Percentiles rank a stretch among this genome's conserved stretches.
Evolutionary conservation across 2,113 vertebrate genomes (phyloP).

Genomic region (Dipodomys merriami): DNA sequence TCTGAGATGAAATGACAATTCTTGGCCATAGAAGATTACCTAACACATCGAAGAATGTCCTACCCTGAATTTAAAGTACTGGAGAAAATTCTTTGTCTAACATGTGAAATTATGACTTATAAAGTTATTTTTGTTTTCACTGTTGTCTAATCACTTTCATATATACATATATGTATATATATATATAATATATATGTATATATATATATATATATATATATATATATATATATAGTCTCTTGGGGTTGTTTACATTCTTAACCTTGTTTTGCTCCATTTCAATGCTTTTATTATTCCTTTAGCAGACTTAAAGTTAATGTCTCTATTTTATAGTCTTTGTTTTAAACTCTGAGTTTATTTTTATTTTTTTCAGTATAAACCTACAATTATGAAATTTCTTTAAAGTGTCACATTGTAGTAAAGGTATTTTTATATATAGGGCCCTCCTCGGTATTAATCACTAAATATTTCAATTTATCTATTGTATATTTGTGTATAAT

Average conservation of each 20-base stretch:
- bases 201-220: no score
- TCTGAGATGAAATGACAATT: no score
- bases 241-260: background rate
- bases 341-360: background rate
- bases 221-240: no score
- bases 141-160: background rate
- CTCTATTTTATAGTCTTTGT: background rate
- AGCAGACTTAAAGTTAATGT: background rate
- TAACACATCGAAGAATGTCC: no score
- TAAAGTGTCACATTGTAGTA: background rate
- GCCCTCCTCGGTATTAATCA: background rate
- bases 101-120: no score
- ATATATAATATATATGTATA: no score
- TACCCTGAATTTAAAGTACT: no score
- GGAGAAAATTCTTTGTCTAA: no score
- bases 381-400: background rate
- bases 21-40: no score
- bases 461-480: background rate
- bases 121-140: no score
- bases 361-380: no score
- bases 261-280: background rate
- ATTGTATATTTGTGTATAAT: background rate
- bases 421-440: background rate
- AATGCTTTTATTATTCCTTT: background rate
- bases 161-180: no score